A percentile compares a stretch with the other conserved stretches of the same genome.
phyloP scores from a whole-genome alignment of 2,888 invertebrate species.

The Drosophila mayaguana region DNA sequence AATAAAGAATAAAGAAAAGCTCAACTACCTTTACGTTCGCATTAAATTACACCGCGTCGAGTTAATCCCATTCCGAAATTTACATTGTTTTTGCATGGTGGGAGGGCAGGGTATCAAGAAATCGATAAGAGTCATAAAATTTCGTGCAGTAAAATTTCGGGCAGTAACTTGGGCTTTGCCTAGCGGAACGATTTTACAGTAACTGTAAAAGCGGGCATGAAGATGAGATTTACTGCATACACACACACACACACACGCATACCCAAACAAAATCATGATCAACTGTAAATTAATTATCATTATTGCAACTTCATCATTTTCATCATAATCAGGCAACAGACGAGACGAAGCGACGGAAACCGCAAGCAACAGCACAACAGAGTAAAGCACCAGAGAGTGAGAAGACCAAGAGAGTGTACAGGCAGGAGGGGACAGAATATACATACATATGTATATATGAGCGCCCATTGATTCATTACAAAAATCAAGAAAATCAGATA shows the following conservation, averaged over 20 bases:
- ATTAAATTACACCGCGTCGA: constrained; percentile 27
- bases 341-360: constrained; percentile 8
- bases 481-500: neutral
- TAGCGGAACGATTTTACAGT: constrained; percentile 46
- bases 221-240: constrained; percentile 45
- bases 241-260: constrained; percentile 7
- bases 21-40: constrained; percentile 28
- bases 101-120: constrained; percentile 22
- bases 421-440: neutral
- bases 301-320: constrained; percentile 34
- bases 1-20: constrained; percentile 17
- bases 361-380: constrained; percentile 13
- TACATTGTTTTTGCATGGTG: constrained; percentile 22
- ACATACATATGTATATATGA: neutral
- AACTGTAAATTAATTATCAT: constrained; percentile 35
- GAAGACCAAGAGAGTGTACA: neutral
- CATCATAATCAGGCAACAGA: constrained; percentile 56
- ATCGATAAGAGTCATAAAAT: constrained; percentile 70
- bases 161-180: constrained; percentile 27
- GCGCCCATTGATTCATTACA: neutral
- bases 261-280: constrained; percentile 27
- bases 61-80: constrained; percentile 44
- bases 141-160: constrained; percentile 60
- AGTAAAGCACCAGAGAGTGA: constrained; percentile 4
- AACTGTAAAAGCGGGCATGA: constrained; percentile 66